Conservation (phyloP, 2,888 invertebrate genomes). For the Lochmaea capreae region DNA sequence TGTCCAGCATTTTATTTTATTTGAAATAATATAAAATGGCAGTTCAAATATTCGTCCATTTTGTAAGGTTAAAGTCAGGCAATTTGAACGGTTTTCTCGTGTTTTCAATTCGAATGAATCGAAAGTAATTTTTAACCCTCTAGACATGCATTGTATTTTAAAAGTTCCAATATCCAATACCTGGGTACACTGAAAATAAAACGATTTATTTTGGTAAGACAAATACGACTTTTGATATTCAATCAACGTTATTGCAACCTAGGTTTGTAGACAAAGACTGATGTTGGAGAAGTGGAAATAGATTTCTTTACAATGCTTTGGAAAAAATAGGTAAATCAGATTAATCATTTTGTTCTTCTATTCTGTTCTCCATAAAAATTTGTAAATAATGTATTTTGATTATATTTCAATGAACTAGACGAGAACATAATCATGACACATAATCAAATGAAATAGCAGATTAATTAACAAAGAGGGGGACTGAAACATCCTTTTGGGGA, state of each 20-base stretch:
- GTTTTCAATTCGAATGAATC: conserved; percentile 4
- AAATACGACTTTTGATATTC: neutral
- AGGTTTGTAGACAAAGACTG: neutral
- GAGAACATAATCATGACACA: no score
- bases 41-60: neutral
- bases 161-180: neutral
- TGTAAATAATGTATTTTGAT: no score
- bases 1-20: neutral
- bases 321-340: no score
- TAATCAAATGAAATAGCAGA: no score
- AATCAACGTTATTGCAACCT: neutral
- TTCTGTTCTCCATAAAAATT: no score
- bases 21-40: neutral
- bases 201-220: conserved; percentile 4
- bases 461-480: no score
- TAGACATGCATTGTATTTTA: conserved; percentile 8
- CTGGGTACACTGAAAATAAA: conserved; percentile 4
- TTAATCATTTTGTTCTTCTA: no score
- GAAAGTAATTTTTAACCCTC: conserved; percentile 6
- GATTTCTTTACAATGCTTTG: no score
- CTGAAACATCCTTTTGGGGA: no score
- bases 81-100: neutral
- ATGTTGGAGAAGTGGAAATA: no score
- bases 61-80: neutral
- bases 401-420: no score